Conservation (phyloP, 2,888 invertebrate species). For the Drosophila picticornis region DNA sequence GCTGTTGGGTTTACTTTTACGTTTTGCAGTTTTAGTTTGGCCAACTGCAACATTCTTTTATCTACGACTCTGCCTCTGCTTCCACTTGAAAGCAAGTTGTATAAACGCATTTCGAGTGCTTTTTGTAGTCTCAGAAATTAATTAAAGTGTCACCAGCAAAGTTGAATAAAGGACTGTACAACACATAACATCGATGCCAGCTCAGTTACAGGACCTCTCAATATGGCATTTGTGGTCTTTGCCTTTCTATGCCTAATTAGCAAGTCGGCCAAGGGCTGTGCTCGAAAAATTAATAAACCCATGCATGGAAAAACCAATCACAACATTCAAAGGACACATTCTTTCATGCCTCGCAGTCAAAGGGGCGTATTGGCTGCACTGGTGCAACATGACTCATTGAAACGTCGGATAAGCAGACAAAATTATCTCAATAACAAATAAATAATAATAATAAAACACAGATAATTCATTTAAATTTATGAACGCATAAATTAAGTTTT, state of each 20-base stretch:
- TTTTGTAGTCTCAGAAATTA: constrained; percentile 54
- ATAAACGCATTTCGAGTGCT: constrained; percentile 56
- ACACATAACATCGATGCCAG: constrained; percentile 11
- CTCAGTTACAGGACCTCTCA: constrained; percentile 20
- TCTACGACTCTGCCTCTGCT: constrained; percentile 11
- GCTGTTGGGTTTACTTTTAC: constrained; percentile 40
- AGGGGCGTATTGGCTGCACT: constrained; percentile 28
- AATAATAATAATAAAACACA: constrained; percentile 14
- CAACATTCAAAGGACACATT: constrained; percentile 49
- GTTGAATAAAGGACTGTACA: constrained; percentile 54
- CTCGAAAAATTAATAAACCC: constrained; percentile 51
- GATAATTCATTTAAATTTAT: not conserved
- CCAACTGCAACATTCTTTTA: constrained; percentile 56
- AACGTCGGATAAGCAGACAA: constrained; percentile 1
- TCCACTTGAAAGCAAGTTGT: constrained; percentile 9
- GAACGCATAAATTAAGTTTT: constrained; percentile 15
- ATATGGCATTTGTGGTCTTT: constrained; percentile 50
- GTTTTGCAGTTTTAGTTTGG: constrained; percentile 63
- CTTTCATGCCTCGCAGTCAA: constrained; percentile 20
- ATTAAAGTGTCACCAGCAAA: constrained; percentile 68
- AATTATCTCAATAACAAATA: constrained; percentile 31
- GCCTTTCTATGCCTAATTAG: constrained; percentile 61
- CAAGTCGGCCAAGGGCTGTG: constrained; percentile 48
- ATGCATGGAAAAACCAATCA: constrained; percentile 68
- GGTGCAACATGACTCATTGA: constrained; percentile 16